Conservation (phyloP, 2,888 invertebrate species). For the Ametastegia equiseti region DNA sequence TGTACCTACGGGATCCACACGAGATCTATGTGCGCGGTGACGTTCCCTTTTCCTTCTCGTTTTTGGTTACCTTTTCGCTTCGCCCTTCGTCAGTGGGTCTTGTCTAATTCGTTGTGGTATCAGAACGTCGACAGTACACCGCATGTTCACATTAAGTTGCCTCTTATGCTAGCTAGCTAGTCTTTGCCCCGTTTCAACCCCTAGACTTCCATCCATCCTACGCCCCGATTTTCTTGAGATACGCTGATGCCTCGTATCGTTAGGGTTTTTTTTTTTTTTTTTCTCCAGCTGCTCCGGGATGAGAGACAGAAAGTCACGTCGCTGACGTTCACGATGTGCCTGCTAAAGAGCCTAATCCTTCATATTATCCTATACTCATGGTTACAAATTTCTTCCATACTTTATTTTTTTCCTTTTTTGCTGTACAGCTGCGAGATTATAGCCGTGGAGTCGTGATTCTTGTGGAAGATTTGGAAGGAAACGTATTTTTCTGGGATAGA, state of each 20-base stretch:
- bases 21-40: neutral
- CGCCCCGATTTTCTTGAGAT: neutral
- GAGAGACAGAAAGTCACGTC: conserved; percentile 8
- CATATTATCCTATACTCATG: too few species aligned
- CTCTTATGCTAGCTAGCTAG: neutral
- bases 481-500: too few species aligned
- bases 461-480: too few species aligned
- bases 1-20: neutral
- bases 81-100: neutral
- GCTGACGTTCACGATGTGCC: neutral
- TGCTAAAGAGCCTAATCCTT: neutral
- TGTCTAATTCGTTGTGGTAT: conserved; percentile 20
- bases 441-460: too few species aligned
- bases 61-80: neutral
- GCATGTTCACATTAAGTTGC: conserved; percentile 42
- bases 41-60: neutral
- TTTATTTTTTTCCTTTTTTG: too few species aligned
- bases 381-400: too few species aligned
- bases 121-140: conserved; percentile 39
- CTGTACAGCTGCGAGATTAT: too few species aligned
- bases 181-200: neutral
- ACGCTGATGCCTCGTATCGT: conserved; percentile 46
- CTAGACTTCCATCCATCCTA: neutral
- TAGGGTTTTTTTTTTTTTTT: conserved; percentile 37
- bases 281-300: neutral